Evolutionary conservation across 2,113 vertebrate species (phyloP).

Genomic region (Coregonus clupeaformis): DNA sequence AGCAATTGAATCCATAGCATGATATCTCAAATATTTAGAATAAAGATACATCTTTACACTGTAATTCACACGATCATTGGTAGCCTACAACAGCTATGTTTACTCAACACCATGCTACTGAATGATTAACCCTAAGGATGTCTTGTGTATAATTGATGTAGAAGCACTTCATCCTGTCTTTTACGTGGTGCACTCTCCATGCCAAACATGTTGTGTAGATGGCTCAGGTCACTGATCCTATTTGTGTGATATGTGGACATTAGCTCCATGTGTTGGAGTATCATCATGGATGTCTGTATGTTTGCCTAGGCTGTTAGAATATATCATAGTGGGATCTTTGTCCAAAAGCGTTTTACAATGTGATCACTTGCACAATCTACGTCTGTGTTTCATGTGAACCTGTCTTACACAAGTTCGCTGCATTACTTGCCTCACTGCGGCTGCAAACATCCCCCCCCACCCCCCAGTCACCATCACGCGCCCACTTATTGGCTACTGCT

Average conservation of each 20-base stretch:
- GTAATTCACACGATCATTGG: neutral
- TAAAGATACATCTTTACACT: neutral
- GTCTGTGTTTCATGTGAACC: constrained; percentile 32
- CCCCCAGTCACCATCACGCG: neutral
- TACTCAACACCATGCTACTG: neutral
- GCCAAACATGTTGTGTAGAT: neutral
- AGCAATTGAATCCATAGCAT: neutral
- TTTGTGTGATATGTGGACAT: neutral
- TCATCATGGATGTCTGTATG: neutral
- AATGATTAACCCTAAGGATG: neutral
- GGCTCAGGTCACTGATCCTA: neutral
- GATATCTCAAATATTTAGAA: neutral
- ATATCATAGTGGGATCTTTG: neutral
- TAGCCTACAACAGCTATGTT: neutral
- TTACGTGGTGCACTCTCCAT: neutral
- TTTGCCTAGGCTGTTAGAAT: neutral
- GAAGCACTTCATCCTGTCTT: neutral
- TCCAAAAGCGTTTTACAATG: neutral
- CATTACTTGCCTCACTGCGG: constrained; percentile 39
- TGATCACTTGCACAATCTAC: neutral
- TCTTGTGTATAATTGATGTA: neutral
- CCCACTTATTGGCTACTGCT: constrained; percentile 67
- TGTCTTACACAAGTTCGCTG: constrained; percentile 38
- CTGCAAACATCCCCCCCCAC: constrained; percentile 21
- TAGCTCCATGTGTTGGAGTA: neutral